Base-by-base conservation (phyloP, 2,797 vertebrate species). In the Sternotherus odoratus region DNA sequence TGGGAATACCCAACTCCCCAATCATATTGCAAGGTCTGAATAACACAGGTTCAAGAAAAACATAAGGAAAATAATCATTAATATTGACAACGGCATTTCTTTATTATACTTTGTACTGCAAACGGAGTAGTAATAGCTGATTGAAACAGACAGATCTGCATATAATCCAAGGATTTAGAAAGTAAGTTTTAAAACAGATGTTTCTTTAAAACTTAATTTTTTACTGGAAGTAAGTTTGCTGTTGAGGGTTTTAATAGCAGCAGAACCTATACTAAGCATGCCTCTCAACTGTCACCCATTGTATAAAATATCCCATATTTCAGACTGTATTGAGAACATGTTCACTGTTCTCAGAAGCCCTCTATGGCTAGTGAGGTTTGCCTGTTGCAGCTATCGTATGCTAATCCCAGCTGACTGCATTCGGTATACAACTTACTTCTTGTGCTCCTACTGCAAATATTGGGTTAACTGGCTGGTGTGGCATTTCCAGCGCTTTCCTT, bases 221-320 rank as follows among this genome's bases (percentile, higher is more conserved):
- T 83, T 46, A 54, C 23, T 57, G 28, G n/a, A 49, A 66, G n/a
- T 77, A 90, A 94, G 53, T 69, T 28, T 79, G 43, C 19, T 90
- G 28, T 39, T 26, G 49, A n/a, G 9, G 26, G n/a, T 87, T 9
- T 48, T 82, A 78, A 60, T 33, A 60, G 30, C 30, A 33, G 30
- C 30, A 60, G 30, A 60, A 60, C 30, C 82, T 54, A 82, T 0
- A 1, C 5, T n/a, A 92, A 85, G 69, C 2, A 69, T 13, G 75
- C 3, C 3, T 23, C 46, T 60, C 63, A 60, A 33, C 57, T 33
- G 57, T 30, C 15, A 3, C 28, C 30, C 15, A 16, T 86, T 83
- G 8, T 80, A 13, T 23, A 9, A 5, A n/a, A 49, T 51, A 87
- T 60, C 2, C 53, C 86, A 39, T 79, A 3, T 48, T 2, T 48